Conservation (phyloP, 53 echinoderm and acorn worm species). For the Echinometra lucunter region DNA sequence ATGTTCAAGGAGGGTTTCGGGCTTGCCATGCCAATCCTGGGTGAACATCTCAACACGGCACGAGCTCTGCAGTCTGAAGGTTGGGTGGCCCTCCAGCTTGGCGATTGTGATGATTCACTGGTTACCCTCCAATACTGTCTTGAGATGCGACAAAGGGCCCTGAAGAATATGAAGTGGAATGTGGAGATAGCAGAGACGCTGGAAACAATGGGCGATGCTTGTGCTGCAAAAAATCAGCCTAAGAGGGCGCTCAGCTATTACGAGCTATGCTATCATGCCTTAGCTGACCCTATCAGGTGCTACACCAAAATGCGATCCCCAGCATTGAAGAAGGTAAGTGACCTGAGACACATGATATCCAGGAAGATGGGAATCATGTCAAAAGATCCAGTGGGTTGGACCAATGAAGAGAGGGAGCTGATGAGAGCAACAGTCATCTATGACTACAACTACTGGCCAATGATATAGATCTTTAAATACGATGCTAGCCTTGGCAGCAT, state of each 20-base stretch:
- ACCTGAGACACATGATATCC: background rate
- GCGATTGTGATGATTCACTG: slow-evolving; percentile 19
- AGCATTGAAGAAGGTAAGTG: background rate
- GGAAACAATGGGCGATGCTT: slow-evolving; percentile 58
- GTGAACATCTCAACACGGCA: slow-evolving; percentile 63
- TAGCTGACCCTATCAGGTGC: slow-evolving; percentile 41
- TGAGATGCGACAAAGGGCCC: slow-evolving; percentile 46
- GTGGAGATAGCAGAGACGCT: slow-evolving; percentile 65
- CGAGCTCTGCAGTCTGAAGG: slow-evolving; percentile 59
- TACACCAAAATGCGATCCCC: slow-evolving; percentile 29
- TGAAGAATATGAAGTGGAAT: slow-evolving; percentile 63
- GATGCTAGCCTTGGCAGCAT: background rate
- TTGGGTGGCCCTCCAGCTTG: slow-evolving; percentile 44
- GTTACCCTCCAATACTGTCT: slow-evolving; percentile 37
- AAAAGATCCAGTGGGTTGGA: background rate
- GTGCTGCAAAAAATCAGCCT: background rate
- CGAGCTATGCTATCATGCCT: background rate
- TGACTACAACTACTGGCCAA: slow-evolving; percentile 67
- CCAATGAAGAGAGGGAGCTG: background rate
- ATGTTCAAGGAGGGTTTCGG: slow-evolving; percentile 43
- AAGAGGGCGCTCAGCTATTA: slow-evolving; percentile 22
- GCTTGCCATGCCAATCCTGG: slow-evolving; percentile 34
- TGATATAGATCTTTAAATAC: slow-evolving; percentile 41
- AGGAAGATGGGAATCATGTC: slow-evolving; percentile 39
- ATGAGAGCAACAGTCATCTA: slow-evolving; percentile 57